Conservation (phyloP, 2,888 invertebrate species). For the Microdon myrmicae region DNA sequence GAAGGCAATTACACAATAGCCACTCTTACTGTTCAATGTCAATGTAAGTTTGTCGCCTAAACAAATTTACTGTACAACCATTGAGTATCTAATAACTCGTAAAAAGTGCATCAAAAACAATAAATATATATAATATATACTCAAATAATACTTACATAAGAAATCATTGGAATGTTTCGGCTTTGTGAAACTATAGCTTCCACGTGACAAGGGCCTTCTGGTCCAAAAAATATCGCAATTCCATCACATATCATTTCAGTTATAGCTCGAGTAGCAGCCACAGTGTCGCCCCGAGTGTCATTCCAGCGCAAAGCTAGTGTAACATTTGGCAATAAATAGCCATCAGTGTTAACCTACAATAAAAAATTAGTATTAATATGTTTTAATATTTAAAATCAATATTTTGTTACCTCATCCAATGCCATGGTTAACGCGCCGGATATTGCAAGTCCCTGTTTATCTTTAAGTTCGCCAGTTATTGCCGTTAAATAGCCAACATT, state of each 20-base stretch:
- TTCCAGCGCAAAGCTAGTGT: slow-evolving; percentile 79
- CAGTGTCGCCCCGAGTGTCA: slow-evolving; percentile 87
- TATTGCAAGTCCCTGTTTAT: slow-evolving; percentile 85
- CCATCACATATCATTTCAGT: slow-evolving; percentile 92
- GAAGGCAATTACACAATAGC: no score
- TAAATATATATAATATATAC: neutral
- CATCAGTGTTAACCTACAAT: slow-evolving; percentile 77
- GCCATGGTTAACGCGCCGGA: slow-evolving; percentile 93
- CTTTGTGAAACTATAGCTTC: slow-evolving; percentile 95
- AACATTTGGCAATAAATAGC: slow-evolving; percentile 78
- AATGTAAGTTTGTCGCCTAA: no score
- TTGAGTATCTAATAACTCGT: no score
- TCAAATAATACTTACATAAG: slow-evolving; percentile 81
- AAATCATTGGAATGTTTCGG: slow-evolving; percentile 95
- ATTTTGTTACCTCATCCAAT: slow-evolving; percentile 77
- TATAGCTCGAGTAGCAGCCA: slow-evolving; percentile 82
- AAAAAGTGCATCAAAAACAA: neutral
- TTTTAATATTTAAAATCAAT: neutral
- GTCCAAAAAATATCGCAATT: slow-evolving; percentile 93
- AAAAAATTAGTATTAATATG: slow-evolving; percentile 10
- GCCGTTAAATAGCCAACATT: slow-evolving; percentile 89
- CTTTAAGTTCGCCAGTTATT: slow-evolving; percentile 79
- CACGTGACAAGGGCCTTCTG: slow-evolving; percentile 93
- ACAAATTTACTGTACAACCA: no score
- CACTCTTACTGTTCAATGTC: no score